Percentiles rank a stretch among this genome's conserved stretches.
These are phyloP conservation scores for Yasuhikotakia modesta DNA, from an alignment of 2,797 vertebrate species.

Conservation along the genomic window DNA sequence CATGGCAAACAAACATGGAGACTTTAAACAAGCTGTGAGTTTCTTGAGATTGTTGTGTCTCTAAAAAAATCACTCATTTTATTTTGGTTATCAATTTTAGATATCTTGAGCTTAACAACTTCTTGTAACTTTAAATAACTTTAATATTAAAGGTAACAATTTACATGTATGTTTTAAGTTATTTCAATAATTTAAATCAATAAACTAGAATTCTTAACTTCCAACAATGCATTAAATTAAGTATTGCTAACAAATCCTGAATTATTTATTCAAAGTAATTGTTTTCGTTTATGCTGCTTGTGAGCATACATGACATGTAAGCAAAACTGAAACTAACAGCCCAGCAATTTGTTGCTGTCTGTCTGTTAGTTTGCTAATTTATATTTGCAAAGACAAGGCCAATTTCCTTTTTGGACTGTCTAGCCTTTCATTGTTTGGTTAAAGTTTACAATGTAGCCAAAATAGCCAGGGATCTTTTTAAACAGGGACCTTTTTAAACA, in stretches of 20 bases:
- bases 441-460: conserved; percentile 17
- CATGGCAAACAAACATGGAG: conserved; percentile 35
- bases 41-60: conserved; percentile 16
- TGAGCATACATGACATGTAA: background rate
- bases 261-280: background rate
- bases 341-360: background rate
- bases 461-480: conserved; percentile 17
- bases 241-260: no score
- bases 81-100: background rate
- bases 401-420: background rate
- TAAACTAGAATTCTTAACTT: no score
- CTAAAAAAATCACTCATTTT: background rate
- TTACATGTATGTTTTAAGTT: no score
- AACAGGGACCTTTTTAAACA: conserved; percentile 19
- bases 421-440: conserved; percentile 32
- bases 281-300: conserved; percentile 24
- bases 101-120: no score
- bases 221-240: no score
- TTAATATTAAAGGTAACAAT: no score
- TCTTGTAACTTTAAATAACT: background rate
- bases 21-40: conserved; percentile 46
- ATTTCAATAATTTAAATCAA: no score
- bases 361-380: background rate
- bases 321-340: background rate
- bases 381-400: conserved; percentile 13